phyloP scores from a whole-genome alignment of 2,113 vertebrate genomes.

The Rhabdomys dilectus region DNA sequence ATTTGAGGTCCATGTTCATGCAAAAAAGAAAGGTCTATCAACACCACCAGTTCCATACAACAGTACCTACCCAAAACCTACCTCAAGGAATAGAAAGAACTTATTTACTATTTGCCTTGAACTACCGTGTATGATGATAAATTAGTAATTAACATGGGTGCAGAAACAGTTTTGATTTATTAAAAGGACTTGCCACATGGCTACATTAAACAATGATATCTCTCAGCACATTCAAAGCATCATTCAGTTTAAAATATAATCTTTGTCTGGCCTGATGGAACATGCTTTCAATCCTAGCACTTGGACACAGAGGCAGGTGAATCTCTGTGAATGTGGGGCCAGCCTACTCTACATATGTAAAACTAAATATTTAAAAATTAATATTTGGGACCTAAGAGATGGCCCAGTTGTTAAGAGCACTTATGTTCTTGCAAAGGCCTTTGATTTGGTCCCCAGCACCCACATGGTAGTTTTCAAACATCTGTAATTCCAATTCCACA shows the following conservation, averaged over 20 bases:
- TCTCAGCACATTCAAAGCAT: neutral
- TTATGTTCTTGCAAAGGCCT: too few relatives aligned
- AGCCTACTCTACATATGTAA: neutral
- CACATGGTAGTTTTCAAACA: too few relatives aligned
- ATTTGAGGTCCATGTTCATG: neutral
- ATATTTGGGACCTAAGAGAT: neutral
- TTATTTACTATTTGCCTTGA: neutral
- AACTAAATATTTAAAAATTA: neutral
- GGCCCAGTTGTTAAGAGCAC: neutral
- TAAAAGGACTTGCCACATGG: neutral
- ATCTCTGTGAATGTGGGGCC: neutral
- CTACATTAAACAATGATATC: neutral
- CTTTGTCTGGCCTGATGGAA: neutral
- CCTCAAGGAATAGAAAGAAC: neutral
- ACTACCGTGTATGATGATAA: neutral
- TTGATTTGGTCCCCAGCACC: neutral
- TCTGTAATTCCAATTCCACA: neutral
- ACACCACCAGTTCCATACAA: neutral
- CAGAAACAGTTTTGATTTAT: slow-evolving; percentile 13
- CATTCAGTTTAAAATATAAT: neutral
- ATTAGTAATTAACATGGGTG: neutral
- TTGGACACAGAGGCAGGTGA: neutral
- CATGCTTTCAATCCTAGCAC: neutral
- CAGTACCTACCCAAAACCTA: neutral
- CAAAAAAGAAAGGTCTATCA: neutral